Base-by-base conservation (phyloP, 1,140 invertebrate species). In the Andricus grossulariae region DNA sequence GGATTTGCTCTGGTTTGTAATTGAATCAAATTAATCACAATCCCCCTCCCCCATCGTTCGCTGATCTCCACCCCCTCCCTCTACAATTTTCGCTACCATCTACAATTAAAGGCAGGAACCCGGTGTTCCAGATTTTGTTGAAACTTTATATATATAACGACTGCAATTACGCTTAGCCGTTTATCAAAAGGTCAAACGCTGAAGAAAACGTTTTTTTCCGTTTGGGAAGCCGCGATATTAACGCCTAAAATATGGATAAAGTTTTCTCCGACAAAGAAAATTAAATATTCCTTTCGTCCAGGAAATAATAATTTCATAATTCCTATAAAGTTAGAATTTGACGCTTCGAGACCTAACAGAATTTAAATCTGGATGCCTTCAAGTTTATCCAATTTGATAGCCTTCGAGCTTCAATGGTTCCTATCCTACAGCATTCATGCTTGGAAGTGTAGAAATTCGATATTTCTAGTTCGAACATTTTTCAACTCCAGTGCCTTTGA, bases 1-100 rank as follows among this genome's bases (percentile, higher is more conserved):
- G 79, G 83, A 84, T 85, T 78, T 76, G 74, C 76, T 73, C 51
- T 74, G 74, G 79, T 80, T 85, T 84, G 83, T 85, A 85, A 85
- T 84, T 85, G 84, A 85, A 85, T 85, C 77, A 85, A 84, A 85
- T 85, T 85, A 85, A 85, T 85, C 84, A 85, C 76, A 74, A 76
- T 73, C 75, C 32, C 72, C 76, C 75, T 84, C 74, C 80, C 79
- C 74, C 74, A 76, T 45, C 50, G 57, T 57, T 72, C 50, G 15
- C 60, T 50, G 57, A 45, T 25, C 52, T 39, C 49, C 72, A 74
- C 75, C 82, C 76, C 80, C 79, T 74, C 75, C 52, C 25, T 54
- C 73, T 72, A 70, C 75, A 66, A 49, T 66, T 73, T 71, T 73
- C 74, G 77, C 79, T 81, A 77, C 81, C 77, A 83, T 85, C 83